A percentile compares a stretch with the other conserved stretches of the same genome.
These are phyloP conservation scores for Frankliniella intonsa DNA, from an alignment of 2,888 invertebrate species.

Conservation along the genomic window DNA sequence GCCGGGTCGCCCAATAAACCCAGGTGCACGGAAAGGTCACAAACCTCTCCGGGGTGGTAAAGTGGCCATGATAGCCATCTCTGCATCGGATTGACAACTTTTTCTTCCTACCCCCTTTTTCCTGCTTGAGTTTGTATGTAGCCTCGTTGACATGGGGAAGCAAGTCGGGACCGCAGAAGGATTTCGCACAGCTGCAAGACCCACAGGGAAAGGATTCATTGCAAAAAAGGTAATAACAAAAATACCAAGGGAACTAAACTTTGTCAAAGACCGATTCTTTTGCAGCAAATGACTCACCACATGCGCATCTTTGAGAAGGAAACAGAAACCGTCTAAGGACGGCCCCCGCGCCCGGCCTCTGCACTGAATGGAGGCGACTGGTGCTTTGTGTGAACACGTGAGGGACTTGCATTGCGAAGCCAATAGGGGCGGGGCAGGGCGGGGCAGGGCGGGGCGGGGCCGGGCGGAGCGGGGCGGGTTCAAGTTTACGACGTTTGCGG, in stretches of 20 bases:
- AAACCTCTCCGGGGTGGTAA: neutral
- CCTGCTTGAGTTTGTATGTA: neutral
- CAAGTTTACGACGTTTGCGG: neutral
- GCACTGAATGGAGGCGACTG: slow-evolving; percentile 5
- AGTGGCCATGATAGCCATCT: slow-evolving; percentile 14
- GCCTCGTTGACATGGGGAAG: too few relatives aligned
- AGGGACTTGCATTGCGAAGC: neutral
- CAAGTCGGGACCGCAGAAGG: too few relatives aligned
- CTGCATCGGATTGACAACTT: neutral
- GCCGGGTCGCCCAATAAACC: neutral
- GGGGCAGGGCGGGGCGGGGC: neutral
- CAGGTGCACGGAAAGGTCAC: slow-evolving; percentile 10
- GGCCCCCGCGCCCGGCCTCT: neutral
- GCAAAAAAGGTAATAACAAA: too few relatives aligned
- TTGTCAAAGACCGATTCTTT: too few relatives aligned
- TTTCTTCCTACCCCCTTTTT: neutral
- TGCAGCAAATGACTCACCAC: too few relatives aligned
- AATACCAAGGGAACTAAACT: too few relatives aligned
- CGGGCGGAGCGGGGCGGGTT: neutral
- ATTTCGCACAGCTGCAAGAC: too few relatives aligned
- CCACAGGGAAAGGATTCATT: too few relatives aligned
- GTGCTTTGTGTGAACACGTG: slow-evolving; percentile 6
- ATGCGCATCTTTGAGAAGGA: too few relatives aligned
- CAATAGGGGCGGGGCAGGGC: neutral
- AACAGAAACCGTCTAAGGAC: neutral